phyloP scores from a whole-genome alignment of 2,888 invertebrate species.

The Resseliella maxima region DNA sequence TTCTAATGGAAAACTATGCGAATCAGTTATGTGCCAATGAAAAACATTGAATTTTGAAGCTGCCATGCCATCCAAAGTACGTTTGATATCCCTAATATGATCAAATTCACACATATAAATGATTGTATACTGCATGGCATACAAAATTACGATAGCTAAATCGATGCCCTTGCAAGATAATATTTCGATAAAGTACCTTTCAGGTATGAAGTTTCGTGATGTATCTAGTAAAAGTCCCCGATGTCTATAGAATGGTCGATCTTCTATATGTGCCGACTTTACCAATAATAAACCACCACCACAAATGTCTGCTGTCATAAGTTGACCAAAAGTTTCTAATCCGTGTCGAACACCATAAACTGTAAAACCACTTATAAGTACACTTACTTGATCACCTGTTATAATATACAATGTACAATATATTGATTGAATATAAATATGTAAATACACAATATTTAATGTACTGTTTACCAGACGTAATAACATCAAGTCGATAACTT shows the following conservation, averaged over 20 bases:
- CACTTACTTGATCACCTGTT: constrained; percentile 64
- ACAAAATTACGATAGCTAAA: too few relatives aligned
- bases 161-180: too few relatives aligned
- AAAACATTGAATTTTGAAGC: constrained; percentile 90
- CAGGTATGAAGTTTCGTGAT: constrained; percentile 85
- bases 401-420: not conserved
- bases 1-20: constrained; percentile 91
- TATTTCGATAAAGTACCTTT: too few relatives aligned
- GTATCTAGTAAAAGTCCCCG: constrained; percentile 91
- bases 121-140: too few relatives aligned
- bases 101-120: too few relatives aligned
- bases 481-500: constrained; percentile 73
- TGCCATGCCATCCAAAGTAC: constrained; percentile 86
- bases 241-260: constrained; percentile 84
- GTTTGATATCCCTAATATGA: constrained; percentile 74
- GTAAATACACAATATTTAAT: not conserved
- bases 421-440: not conserved
- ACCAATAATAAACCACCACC: constrained; percentile 72
- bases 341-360: constrained; percentile 82
- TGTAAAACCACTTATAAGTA: constrained; percentile 72
- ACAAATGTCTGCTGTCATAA: constrained; percentile 68
- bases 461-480: constrained; percentile 69
- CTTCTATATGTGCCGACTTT: constrained; percentile 74
- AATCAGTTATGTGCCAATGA: constrained; percentile 93
- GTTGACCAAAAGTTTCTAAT: constrained; percentile 80